phyloP scores from a whole-genome alignment of 2,113 vertebrate species.

The Pollimyrus isidori region DNA sequence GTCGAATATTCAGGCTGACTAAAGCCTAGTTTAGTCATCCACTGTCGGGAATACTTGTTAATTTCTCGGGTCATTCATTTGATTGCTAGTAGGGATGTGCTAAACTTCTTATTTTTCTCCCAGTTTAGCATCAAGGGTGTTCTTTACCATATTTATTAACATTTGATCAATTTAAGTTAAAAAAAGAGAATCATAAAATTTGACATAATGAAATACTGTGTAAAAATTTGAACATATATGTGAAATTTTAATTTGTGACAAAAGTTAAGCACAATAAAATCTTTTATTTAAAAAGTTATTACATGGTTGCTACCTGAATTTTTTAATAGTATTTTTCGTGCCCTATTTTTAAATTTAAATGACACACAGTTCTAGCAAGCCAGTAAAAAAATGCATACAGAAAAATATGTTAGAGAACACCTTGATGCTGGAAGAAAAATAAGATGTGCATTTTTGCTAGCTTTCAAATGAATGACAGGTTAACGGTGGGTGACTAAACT shows the following conservation, averaged over 20 bases:
- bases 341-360: too few relatives aligned
- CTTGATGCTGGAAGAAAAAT: too few relatives aligned
- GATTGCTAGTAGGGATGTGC: background rate
- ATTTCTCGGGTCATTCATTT: background rate
- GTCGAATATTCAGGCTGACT: background rate
- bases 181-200: background rate
- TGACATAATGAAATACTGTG: background rate
- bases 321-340: too few relatives aligned
- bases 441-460: background rate
- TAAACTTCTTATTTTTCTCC: background rate
- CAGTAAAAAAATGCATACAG: too few relatives aligned
- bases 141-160: background rate
- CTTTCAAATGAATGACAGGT: background rate
- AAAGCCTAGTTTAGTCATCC: background rate
- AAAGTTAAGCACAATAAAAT: too few relatives aligned
- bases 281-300: too few relatives aligned
- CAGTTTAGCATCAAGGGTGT: background rate
- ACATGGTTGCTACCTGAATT: too few relatives aligned
- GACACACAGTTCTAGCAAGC: too few relatives aligned
- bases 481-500: background rate
- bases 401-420: too few relatives aligned
- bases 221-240: background rate
- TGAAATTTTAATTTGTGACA: background rate
- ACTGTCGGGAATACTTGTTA: background rate
- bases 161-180: background rate